Percentiles rank a stretch among this genome's conserved stretches.
These are phyloP conservation scores for Diarsia brunnea DNA, from an alignment of 2,888 invertebrate genomes.

Conservation along the genomic window DNA sequence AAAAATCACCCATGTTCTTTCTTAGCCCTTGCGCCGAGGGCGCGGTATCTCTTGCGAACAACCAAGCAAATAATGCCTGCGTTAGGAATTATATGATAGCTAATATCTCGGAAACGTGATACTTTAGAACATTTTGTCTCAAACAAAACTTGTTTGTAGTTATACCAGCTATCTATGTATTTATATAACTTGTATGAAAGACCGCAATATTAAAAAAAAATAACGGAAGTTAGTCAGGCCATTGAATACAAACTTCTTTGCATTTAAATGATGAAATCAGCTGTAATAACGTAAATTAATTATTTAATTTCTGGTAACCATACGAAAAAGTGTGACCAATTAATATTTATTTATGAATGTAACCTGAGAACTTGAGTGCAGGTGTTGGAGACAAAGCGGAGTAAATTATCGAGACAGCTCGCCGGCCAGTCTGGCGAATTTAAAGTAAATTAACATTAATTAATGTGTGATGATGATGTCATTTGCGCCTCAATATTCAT, in stretches of 20 bases:
- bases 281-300: slow-evolving; percentile 6
- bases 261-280: slow-evolving; percentile 1
- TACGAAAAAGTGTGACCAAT: slow-evolving; percentile 44
- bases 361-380: slow-evolving; percentile 63
- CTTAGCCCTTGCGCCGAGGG: too few relatives aligned
- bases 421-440: slow-evolving; percentile 57
- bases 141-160: too few relatives aligned
- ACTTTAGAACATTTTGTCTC: too few relatives aligned
- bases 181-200: too few relatives aligned
- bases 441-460: slow-evolving; percentile 59
- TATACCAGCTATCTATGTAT: too few relatives aligned
- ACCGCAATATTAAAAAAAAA: too few relatives aligned
- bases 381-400: slow-evolving; percentile 55
- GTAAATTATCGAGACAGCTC: slow-evolving; percentile 20
- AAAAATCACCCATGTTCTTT: too few relatives aligned
- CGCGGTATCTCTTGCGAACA: too few relatives aligned
- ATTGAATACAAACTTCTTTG: neutral
- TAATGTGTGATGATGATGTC: slow-evolving; percentile 60
- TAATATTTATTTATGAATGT: slow-evolving; percentile 58
- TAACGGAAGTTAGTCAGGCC: too few relatives aligned
- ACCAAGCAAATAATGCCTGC: too few relatives aligned
- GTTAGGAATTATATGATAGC: too few relatives aligned
- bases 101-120: too few relatives aligned
- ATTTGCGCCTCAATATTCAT: slow-evolving; percentile 47
- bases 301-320: slow-evolving; percentile 17